Evolutionary conservation across 2,888 invertebrate genomes (phyloP).

Genomic region (Fragum fragum): DNA sequence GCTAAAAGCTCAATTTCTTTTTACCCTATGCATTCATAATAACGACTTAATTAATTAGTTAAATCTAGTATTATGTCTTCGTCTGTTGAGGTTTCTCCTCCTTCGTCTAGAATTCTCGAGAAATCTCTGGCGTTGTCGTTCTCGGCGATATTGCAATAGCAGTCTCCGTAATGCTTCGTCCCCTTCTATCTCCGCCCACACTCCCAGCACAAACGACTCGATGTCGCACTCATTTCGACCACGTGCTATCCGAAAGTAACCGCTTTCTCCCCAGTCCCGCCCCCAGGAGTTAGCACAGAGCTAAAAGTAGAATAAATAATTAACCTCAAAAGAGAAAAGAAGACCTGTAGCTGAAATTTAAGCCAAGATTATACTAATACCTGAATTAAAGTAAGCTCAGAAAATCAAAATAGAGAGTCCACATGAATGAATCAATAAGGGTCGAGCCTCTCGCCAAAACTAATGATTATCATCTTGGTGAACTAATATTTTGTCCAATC

Average conservation of each 20-base stretch:
- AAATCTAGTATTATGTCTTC: background rate
- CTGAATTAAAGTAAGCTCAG: too few relatives aligned
- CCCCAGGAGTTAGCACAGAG: slow-evolving; percentile 98
- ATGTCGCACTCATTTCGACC: slow-evolving; percentile 96
- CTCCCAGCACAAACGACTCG: slow-evolving; percentile 95
- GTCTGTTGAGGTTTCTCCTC: slow-evolving; percentile 24
- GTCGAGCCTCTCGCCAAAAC: too few relatives aligned
- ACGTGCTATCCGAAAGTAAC: slow-evolving; percentile 94
- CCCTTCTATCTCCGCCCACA: slow-evolving; percentile 88
- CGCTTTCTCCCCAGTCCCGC: slow-evolving; percentile 95
- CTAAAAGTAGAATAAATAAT: slow-evolving; percentile 88
- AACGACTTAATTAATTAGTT: background rate
- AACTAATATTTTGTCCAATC: too few relatives aligned
- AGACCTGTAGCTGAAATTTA: too few relatives aligned
- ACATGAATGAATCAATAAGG: too few relatives aligned
- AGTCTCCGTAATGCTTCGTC: slow-evolving; percentile 65
- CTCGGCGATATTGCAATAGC: slow-evolving; percentile 46
- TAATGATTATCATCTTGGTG: too few relatives aligned
- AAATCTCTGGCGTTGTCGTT: slow-evolving; percentile 54
- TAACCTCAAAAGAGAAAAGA: too few relatives aligned
- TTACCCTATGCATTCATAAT: too few relatives aligned
- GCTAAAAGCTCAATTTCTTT: too few relatives aligned
- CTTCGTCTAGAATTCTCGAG: slow-evolving; percentile 24
- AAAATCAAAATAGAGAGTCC: too few relatives aligned
- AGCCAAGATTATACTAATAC: too few relatives aligned